These are phyloP conservation scores for Oscheius myriophilus DNA, from an alignment of 2,888 invertebrate genomes.

Conservation along the genomic window DNA sequence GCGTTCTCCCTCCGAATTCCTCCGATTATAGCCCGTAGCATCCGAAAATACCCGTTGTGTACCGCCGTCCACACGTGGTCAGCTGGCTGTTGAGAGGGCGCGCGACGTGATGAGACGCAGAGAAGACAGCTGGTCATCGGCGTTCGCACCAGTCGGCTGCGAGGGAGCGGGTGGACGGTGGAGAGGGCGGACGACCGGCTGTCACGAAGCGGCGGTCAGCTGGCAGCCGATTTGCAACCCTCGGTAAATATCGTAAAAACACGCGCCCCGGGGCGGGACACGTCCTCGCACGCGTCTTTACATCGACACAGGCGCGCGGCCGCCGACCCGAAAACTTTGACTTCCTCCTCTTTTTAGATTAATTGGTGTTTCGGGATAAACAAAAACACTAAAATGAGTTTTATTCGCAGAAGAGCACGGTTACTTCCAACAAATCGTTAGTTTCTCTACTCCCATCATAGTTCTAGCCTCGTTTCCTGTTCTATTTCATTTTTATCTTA, in stretches of 20 bases:
- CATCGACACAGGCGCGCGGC: too few relatives aligned
- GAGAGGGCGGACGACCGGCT: conserved; percentile 11
- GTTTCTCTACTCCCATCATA: too few relatives aligned
- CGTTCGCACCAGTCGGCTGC: conserved; percentile 22
- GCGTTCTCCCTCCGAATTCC: too few relatives aligned
- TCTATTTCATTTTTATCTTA: too few relatives aligned
- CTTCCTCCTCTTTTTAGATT: too few relatives aligned
- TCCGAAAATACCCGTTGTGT: conserved; percentile 26
- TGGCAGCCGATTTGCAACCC: conserved; percentile 31
- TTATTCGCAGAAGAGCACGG: too few relatives aligned
- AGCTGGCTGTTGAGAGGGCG: conserved; percentile 11
- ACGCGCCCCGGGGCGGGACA: conserved; percentile 22
- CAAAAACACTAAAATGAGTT: too few relatives aligned
- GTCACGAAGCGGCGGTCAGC: conserved; percentile 32
- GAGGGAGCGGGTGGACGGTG: conserved; percentile 1
- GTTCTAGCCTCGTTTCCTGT: too few relatives aligned
- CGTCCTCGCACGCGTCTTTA: background rate
- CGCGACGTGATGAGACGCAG: conserved; percentile 19
- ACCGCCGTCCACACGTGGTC: conserved; percentile 23
- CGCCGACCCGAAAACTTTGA: too few relatives aligned
- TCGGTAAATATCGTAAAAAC: conserved; percentile 35
- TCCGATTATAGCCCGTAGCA: background rate
- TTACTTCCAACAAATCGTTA: too few relatives aligned
- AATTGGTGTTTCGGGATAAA: too few relatives aligned
- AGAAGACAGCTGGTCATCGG: conserved; percentile 29